phyloP scores from a whole-genome alignment of 2,113 vertebrate genomes.

The Thamnaconus septentrionalis region DNA sequence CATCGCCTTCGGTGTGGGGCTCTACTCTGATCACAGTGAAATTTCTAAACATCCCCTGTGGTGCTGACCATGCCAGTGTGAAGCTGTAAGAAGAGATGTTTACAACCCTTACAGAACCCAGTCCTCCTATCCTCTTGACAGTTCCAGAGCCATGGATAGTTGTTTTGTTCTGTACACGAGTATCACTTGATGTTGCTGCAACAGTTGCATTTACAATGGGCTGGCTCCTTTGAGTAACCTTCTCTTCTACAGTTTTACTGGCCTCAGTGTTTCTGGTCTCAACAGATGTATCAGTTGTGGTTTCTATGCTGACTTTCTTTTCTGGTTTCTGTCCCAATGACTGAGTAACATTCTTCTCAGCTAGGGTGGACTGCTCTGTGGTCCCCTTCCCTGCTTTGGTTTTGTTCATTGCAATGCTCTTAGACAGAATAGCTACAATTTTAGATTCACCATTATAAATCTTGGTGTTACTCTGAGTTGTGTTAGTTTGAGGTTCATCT shows the following conservation, averaged over 20 bases:
- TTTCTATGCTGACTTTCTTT: conserved; percentile 48
- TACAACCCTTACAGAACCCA: conserved; percentile 62
- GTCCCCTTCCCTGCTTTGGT: conserved; percentile 43
- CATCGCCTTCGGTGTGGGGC: conserved; percentile 40
- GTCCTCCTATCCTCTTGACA: conserved; percentile 39
- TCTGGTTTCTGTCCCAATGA: conserved; percentile 27
- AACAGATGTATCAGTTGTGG: conserved; percentile 19
- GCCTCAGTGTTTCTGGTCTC: conserved; percentile 34
- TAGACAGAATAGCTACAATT: conserved; percentile 35
- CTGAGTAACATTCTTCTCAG: conserved; percentile 51
- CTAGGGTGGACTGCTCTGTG: conserved; percentile 38
- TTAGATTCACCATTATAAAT: conserved; percentile 51
- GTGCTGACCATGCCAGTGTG: conserved; percentile 76
- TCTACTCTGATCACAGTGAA: conserved; percentile 76
- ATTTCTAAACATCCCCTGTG: conserved; percentile 78
- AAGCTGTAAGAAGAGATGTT: conserved; percentile 72
- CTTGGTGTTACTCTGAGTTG: conserved; percentile 46
- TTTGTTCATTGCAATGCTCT: conserved; percentile 42
- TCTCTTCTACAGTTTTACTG: conserved; percentile 35
- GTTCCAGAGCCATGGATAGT: conserved; percentile 10
- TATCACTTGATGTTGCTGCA: conserved; percentile 20
- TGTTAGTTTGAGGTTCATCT: conserved; percentile 67
- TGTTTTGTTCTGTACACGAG: conserved; percentile 39
- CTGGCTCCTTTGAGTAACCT: conserved; percentile 37
- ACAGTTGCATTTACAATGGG: conserved; percentile 43